These are phyloP conservation scores for Ophonus ardosiacus DNA, from an alignment of 2,888 invertebrate genomes.

Conservation along the genomic window DNA sequence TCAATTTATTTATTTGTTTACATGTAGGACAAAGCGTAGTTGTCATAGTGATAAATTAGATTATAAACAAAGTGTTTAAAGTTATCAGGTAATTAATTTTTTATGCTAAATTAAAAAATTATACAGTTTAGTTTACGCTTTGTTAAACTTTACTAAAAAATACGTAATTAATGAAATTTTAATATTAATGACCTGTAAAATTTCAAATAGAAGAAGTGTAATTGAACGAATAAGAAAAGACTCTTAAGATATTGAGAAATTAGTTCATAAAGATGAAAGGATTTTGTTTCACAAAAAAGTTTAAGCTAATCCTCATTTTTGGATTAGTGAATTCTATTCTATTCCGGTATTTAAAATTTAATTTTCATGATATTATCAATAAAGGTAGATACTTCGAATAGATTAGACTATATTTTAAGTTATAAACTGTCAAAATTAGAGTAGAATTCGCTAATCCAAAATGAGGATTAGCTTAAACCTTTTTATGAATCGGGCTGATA, in stretches of 20 bases:
- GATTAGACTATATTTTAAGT: no score
- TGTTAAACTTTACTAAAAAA: background rate
- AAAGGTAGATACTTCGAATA: no score
- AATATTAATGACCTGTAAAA: conserved; percentile 1
- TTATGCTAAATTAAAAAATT: conserved; percentile 41
- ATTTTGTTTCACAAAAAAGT: background rate
- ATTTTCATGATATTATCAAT: no score
- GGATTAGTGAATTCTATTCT: no score
- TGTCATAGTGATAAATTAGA: conserved; percentile 36
- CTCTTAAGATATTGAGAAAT: background rate
- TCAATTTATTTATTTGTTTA: no score
- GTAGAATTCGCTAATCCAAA: no score
- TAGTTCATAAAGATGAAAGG: background rate
- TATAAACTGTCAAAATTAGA: no score
- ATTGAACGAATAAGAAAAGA: background rate
- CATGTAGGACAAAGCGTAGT: background rate
- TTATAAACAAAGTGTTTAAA: background rate
- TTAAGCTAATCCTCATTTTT: no score
- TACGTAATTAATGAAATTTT: conserved; percentile 23
- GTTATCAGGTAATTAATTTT: conserved; percentile 41
- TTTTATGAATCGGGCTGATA: no score
- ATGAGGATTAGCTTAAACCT: no score
- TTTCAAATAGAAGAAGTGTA: background rate
- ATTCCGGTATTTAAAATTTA: no score
- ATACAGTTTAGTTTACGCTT: conserved; percentile 7